phyloP scores from a whole-genome alignment of 1,140 invertebrate genomes.

The Drosophila mayri region DNA sequence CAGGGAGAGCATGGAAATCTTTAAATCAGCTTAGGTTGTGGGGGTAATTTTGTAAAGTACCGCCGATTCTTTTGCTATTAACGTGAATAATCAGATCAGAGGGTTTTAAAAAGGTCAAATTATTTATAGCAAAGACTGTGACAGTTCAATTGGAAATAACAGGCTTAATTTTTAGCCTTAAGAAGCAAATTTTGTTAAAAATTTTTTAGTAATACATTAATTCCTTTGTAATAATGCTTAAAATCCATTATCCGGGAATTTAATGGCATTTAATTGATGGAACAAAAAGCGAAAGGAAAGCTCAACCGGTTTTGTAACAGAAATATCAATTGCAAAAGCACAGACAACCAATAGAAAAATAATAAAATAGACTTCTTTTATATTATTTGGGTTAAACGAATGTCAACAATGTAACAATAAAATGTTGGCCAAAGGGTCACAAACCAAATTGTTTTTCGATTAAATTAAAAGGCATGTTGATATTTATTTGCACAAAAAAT shows the following conservation, averaged over 20 bases:
- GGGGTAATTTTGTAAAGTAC: conserved; percentile 28
- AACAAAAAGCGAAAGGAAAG: background rate
- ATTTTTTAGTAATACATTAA: background rate
- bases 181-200: background rate
- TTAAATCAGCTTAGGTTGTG: conserved; percentile 20
- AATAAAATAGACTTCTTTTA: conserved; percentile 3
- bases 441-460: conserved; percentile 9
- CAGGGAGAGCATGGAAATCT: background rate
- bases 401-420: conserved; percentile 6
- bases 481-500: conserved; percentile 2
- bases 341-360: background rate
- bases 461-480: conserved; percentile 4
- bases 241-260: background rate
- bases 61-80: background rate
- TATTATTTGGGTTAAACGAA: conserved; percentile 1
- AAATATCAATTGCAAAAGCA: background rate
- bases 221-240: conserved; percentile 1
- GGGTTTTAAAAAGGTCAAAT: background rate
- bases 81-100: conserved; percentile 5
- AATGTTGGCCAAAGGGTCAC: background rate
- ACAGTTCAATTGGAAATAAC: conserved; percentile 9
- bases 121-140: background rate
- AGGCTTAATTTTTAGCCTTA: background rate
- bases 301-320: background rate
- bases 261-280: background rate